Percentiles rank a stretch among this genome's conserved stretches.
phyloP scores from a whole-genome alignment of 2,797 vertebrate species.

The Synaphobranchus kaupii region DNA sequence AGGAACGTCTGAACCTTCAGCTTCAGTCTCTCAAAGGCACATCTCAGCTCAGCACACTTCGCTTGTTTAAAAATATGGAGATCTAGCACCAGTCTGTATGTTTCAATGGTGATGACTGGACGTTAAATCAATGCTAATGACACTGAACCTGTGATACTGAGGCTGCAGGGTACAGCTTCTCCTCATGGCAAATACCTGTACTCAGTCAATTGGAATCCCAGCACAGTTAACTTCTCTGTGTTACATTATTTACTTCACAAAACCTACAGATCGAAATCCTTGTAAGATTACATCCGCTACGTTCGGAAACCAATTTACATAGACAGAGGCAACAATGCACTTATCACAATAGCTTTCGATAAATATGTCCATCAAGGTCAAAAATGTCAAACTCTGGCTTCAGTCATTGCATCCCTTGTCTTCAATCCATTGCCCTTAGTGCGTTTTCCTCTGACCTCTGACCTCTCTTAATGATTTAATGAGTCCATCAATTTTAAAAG shows the following conservation, averaged over 20 bases:
- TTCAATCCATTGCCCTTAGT: background rate
- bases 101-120: background rate
- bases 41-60: background rate
- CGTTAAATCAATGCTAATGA: background rate
- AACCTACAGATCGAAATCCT: background rate
- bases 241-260: background rate
- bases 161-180: background rate
- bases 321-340: background rate
- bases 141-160: background rate
- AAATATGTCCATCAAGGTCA: background rate
- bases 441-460: too few relatives aligned
- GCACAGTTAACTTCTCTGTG: background rate
- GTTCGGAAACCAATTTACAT: background rate
- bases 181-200: background rate
- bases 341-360: background rate
- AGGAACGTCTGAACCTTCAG: background rate
- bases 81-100: background rate
- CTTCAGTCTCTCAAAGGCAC: background rate
- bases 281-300: background rate
- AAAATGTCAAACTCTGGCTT: background rate
- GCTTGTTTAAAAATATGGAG: background rate
- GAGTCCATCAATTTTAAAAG: background rate
- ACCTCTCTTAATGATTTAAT: background rate
- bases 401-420: background rate
- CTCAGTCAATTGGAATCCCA: background rate